Percentiles rank a stretch among this genome's conserved stretches.
phyloP scores from a whole-genome alignment of 2,888 invertebrate species.

The Endomychus coccineus region DNA sequence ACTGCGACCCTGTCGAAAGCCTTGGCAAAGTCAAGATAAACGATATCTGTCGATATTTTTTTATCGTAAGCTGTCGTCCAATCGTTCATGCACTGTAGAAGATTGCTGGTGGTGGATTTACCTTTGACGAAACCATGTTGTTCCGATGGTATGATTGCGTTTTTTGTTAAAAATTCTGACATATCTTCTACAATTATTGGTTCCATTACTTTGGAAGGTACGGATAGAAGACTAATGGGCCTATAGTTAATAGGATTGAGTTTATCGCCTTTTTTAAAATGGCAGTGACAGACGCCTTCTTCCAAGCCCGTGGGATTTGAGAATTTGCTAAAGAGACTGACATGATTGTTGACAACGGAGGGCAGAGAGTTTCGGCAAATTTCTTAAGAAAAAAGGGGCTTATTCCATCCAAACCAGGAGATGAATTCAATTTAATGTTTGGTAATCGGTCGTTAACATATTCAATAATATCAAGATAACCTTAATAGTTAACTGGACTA shows the following conservation, averaged over 20 bases:
- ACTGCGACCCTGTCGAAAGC: conserved; percentile 4
- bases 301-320: conserved; percentile 1
- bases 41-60: conserved; percentile 1
- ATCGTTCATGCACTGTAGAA: conserved; percentile 2
- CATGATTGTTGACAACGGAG: conserved; percentile 2
- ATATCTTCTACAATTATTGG: conserved; percentile 7
- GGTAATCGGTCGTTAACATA: too few species aligned
- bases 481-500: too few species aligned
- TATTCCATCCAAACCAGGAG: too few species aligned
- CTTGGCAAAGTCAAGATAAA: conserved; percentile 5
- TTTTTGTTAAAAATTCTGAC: background rate
- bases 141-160: conserved; percentile 2
- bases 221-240: conserved; percentile 7
- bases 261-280: conserved; percentile 7
- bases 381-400: too few species aligned
- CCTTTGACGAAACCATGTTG: conserved; percentile 8
- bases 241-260: conserved; percentile 3
- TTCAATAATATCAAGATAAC: too few species aligned
- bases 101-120: conserved; percentile 5
- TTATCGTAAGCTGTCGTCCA: conserved; percentile 2
- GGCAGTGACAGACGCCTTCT: conserved; percentile 7
- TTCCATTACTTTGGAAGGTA: conserved; percentile 6
- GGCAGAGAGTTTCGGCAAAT: conserved; percentile 1
- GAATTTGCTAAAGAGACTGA: conserved; percentile 3
- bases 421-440: too few species aligned